Conservation (phyloP, 2,888 invertebrate species). For the Idaea straminata region DNA sequence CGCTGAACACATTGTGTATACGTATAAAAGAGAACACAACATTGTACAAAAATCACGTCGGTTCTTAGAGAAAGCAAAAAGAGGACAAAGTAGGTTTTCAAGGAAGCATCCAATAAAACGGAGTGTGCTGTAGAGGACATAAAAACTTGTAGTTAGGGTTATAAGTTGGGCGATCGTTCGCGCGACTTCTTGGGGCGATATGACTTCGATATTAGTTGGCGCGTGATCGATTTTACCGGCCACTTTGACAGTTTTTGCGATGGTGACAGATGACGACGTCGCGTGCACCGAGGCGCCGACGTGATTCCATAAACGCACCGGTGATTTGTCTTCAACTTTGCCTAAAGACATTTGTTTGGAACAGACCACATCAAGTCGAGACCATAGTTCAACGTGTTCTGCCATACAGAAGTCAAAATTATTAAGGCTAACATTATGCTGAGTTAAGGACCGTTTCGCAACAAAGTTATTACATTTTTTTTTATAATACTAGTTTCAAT, state of each 20-base stretch:
- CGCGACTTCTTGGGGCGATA: constrained; percentile 50
- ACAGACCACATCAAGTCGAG: constrained; percentile 7
- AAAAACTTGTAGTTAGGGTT: constrained; percentile 52
- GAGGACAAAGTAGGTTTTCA: constrained; percentile 56
- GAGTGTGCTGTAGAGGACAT: constrained; percentile 58
- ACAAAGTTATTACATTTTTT: too few species aligned
- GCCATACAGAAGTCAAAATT: too few species aligned
- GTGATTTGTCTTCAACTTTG: constrained; percentile 73
- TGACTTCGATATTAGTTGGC: constrained; percentile 75
- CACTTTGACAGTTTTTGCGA: constrained; percentile 71
- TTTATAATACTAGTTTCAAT: too few species aligned
- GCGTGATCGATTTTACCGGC: constrained; percentile 74
- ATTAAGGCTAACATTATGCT: too few species aligned
- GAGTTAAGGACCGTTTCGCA: too few species aligned
- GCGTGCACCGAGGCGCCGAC: neutral
- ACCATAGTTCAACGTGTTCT: neutral
- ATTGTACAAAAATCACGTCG: constrained; percentile 56
- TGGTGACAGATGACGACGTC: constrained; percentile 74
- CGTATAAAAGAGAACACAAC: constrained; percentile 21
- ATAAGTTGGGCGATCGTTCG: constrained; percentile 38
- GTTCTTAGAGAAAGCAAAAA: constrained; percentile 50
- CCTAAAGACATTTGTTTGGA: constrained; percentile 47
- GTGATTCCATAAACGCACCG: constrained; percentile 56
- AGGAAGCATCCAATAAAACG: constrained; percentile 73
- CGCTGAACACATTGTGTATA: too few species aligned